Conservation (phyloP, 2,113 vertebrate genomes). For the Buteo buteo region DNA sequence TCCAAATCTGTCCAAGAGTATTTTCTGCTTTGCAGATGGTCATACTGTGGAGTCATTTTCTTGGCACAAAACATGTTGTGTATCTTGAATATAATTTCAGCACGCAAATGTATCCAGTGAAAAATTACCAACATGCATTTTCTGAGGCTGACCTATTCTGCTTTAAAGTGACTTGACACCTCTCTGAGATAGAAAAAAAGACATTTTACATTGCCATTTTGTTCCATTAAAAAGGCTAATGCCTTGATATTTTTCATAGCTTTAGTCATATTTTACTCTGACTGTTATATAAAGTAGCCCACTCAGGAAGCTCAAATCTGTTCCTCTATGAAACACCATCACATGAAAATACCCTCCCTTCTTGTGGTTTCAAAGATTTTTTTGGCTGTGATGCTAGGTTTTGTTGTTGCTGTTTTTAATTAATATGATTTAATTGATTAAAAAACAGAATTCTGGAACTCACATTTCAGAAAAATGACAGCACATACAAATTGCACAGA, state of each 20-base stretch:
- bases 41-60: conserved; percentile 21
- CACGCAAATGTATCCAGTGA: not conserved
- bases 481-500: not conserved
- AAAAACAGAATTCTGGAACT: not conserved
- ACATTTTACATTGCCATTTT: not conserved
- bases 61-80: not conserved
- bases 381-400: not conserved
- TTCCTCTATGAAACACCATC: not conserved
- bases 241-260: not conserved
- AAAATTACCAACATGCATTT: not conserved
- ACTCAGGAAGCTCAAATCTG: not conserved
- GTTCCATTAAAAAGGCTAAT: conserved; percentile 10
- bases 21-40: conserved; percentile 45
- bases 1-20: conserved; percentile 22
- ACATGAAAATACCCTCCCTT: not conserved
- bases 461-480: not conserved
- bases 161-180: not conserved
- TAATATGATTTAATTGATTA: not conserved
- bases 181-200: not conserved
- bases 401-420: not conserved
- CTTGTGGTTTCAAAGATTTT: not conserved
- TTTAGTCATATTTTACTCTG: not conserved
- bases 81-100: conserved; percentile 7
- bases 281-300: not conserved
- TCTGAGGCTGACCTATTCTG: not conserved